These are phyloP conservation scores for Atrina japonica DNA, from an alignment of 2,888 invertebrate species.

Conservation along the genomic window DNA sequence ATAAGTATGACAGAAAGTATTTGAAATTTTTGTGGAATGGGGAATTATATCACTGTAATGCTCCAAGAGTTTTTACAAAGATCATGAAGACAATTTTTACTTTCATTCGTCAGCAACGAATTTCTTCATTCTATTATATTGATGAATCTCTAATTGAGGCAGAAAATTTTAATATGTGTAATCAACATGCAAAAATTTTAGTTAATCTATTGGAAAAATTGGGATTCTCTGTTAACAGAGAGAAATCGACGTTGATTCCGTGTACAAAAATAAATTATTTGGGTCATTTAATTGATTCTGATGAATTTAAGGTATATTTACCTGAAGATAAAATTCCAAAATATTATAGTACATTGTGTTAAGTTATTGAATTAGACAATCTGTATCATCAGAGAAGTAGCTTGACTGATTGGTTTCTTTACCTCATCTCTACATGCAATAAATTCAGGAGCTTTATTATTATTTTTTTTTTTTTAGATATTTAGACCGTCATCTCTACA, in stretches of 20 bases:
- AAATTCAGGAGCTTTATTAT: background rate
- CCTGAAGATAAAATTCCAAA: slow-evolving; percentile 26
- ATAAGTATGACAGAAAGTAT: slow-evolving; percentile 28
- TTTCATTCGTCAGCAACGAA: slow-evolving; percentile 27
- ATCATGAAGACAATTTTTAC: slow-evolving; percentile 41
- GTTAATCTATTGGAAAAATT: background rate
- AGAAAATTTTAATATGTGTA: slow-evolving; percentile 15
- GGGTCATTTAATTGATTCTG: slow-evolving; percentile 33
- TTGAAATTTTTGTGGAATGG: slow-evolving; percentile 40
- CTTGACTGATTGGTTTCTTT: slow-evolving; percentile 12
- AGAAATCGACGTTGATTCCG: slow-evolving; percentile 32
- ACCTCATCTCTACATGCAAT: slow-evolving; percentile 17
- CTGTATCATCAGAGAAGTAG: background rate
- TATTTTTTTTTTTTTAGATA: slow-evolving; percentile 13
- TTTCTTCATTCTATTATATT: slow-evolving; percentile 38
- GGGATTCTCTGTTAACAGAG: slow-evolving; percentile 32
- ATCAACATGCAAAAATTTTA: slow-evolving; percentile 13
- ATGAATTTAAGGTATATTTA: slow-evolving; percentile 28
- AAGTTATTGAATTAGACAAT: background rate
- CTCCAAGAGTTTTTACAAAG: slow-evolving; percentile 41
- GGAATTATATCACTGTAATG: slow-evolving; percentile 36
- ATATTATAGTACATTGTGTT: background rate
- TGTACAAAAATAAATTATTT: slow-evolving; percentile 24
- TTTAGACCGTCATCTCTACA: slow-evolving; percentile 16
- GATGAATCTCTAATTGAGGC: slow-evolving; percentile 34